These are phyloP conservation scores for Cantharis lateralis DNA, from an alignment of 2,888 invertebrate species.

Conservation along the genomic window DNA sequence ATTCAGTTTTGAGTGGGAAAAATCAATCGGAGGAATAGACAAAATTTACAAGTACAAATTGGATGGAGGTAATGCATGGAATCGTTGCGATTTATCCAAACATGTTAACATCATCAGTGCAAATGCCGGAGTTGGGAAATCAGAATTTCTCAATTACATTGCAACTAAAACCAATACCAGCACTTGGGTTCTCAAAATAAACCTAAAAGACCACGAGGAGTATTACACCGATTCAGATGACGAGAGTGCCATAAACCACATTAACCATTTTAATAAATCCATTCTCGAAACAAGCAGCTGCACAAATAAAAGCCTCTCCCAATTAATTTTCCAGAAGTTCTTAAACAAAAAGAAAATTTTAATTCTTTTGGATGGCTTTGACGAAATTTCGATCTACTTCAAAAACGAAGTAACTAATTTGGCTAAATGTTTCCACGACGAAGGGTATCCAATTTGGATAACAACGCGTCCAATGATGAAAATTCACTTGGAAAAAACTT, in stretches of 20 bases:
- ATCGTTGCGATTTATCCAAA: neutral
- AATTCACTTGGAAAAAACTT: neutral
- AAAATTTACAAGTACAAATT: neutral
- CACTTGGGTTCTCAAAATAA: slow-evolving; percentile 8
- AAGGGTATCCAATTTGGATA: slow-evolving; percentile 10
- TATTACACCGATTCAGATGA: neutral
- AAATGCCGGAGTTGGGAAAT: slow-evolving; percentile 18
- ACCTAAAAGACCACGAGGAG: neutral
- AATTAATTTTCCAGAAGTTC: slow-evolving; percentile 2
- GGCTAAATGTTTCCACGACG: neutral
- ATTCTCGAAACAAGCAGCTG: neutral
- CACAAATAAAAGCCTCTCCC: neutral
- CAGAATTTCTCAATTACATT: neutral
- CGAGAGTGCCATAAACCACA: neutral
- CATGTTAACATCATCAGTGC: slow-evolving; percentile 1
- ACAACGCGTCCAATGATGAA: slow-evolving; percentile 16
- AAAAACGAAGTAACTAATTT: slow-evolving; percentile 3
- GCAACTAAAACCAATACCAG: neutral
- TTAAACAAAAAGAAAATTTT: neutral
- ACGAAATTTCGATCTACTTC: slow-evolving; percentile 5
- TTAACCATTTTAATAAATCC: neutral
- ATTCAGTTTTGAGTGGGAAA: neutral
- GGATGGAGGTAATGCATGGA: neutral
- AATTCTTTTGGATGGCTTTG: slow-evolving; percentile 16
- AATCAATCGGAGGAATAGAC: neutral